Evolutionary conservation across 1,140 invertebrate genomes (phyloP), one percentile per base, ranked within the genome.

Genomic region (Zophobas morio): DNA sequence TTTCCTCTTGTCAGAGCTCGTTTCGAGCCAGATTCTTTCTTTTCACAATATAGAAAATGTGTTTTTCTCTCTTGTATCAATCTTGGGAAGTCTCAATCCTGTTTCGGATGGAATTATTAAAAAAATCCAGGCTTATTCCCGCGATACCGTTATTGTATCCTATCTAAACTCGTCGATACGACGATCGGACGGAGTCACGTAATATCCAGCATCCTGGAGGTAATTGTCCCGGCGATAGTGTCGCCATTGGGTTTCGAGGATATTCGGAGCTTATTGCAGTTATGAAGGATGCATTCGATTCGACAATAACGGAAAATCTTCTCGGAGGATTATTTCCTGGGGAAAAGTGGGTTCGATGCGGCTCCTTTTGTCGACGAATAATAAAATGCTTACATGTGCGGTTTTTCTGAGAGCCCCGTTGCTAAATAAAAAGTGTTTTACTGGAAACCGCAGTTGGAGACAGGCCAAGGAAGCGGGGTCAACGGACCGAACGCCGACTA

Each of bases 101-200:
- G n/a, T 39, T 66, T 66, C 39, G 6, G 35, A 66, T 66, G 39
- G 20, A 46, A 66, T 66, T 66, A 40, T 66, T 40, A 40, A 66
- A 66, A 66, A 66, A 66, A 66, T 66, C 8, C 60, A n/a, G 20
- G 8, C 60, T 42, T 66, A 66, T 42, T 66, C 6, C 57, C 34
- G 36, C 1, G 37, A n/a, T 36, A 63, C 37, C 37, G 36, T 66
- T 42, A 42, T 66, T 66, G 60, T 66, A 32, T 66, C 39, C 60
- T 20, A 51, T 51, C 49, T 51, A 51, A 51, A 51, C 49, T 4
- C 49, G 49, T 51, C 49, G 49, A 20, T 51, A 46, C 39, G 60
- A 33, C 20, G 8, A 40, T 66, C 39, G 60, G 20, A 8, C 60
- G 8, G 35, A 42, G 60, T 66, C 60, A 66, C 2, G 60, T 66